Percentiles rank a stretch among this genome's conserved stretches.
Evolutionary conservation across 2,113 vertebrate species (phyloP).

Genomic region (Melanotaenia duboulayi): DNA sequence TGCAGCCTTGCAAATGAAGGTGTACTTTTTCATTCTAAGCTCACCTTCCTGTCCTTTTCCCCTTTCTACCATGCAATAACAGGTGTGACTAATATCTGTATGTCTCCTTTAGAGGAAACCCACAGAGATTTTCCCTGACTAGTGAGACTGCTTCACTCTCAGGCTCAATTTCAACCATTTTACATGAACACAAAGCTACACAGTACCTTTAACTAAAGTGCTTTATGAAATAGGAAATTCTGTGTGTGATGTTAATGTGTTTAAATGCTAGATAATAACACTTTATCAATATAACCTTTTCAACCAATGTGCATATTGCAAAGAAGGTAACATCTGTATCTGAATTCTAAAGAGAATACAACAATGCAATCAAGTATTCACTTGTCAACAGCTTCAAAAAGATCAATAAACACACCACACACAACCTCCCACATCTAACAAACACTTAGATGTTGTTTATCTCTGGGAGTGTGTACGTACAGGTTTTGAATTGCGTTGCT

Average conservation of each 20-base stretch:
- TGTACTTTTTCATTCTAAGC: constrained; percentile 14
- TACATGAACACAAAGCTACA: not conserved
- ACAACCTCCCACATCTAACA: constrained; percentile 28
- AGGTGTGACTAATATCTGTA: constrained; percentile 38
- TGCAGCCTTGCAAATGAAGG: constrained; percentile 22
- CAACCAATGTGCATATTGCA: constrained; percentile 29
- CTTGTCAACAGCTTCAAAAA: constrained; percentile 63
- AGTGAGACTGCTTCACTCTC: not conserved
- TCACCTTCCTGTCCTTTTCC: not conserved
- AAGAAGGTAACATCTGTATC: constrained; percentile 56
- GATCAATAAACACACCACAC: constrained; percentile 30
- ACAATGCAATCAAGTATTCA: constrained; percentile 57
- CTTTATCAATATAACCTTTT: constrained; percentile 8
- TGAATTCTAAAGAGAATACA: constrained; percentile 53
- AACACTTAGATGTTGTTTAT: constrained; percentile 62
- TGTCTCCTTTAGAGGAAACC: constrained; percentile 10
- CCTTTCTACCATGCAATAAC: not conserved
- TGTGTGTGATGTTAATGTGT: not conserved
- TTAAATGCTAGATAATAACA: constrained; percentile 28
- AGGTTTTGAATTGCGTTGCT: constrained; percentile 60
- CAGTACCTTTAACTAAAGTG: not conserved
- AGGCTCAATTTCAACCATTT: constrained; percentile 7
- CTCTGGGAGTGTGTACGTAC: constrained; percentile 38
- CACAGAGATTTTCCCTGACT: constrained; percentile 12
- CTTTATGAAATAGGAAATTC: not conserved